Percentiles rank a stretch among this genome's conserved stretches.
phyloP scores from a whole-genome alignment of 2,797 vertebrate species.

The Falco biarmicus region DNA sequence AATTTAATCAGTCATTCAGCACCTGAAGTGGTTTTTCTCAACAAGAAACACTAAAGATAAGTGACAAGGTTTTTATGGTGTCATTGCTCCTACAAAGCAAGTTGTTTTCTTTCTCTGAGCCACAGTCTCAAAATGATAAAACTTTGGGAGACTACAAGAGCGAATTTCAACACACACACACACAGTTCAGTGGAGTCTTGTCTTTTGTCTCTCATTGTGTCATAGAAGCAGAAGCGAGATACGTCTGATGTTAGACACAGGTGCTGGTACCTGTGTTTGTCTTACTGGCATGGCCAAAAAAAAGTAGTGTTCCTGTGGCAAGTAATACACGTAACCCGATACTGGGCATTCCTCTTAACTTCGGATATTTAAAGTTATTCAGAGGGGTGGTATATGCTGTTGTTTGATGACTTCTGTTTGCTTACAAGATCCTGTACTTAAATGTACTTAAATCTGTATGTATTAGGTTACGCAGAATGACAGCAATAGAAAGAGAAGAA shows the following conservation, averaged over 20 bases:
- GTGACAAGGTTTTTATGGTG: background rate
- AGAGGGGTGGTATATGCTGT: background rate
- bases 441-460: background rate
- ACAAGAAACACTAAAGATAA: background rate
- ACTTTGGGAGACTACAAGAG: background rate
- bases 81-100: background rate
- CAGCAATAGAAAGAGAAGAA: constrained; percentile 95
- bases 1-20: background rate
- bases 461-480: constrained; percentile 93
- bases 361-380: background rate
- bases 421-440: background rate
- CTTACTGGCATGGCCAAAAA: background rate
- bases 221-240: background rate
- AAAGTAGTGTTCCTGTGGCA: background rate
- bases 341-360: background rate
- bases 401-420: background rate
- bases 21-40: background rate
- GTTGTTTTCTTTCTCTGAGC: background rate
- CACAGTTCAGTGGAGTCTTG: background rate
- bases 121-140: background rate
- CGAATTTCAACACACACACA: background rate
- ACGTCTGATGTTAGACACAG: background rate
- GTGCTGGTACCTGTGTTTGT: background rate
- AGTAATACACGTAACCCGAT: background rate
- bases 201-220: background rate